phyloP scores from a whole-genome alignment of 2,113 vertebrate species.

The Prietella phreatophila region DNA sequence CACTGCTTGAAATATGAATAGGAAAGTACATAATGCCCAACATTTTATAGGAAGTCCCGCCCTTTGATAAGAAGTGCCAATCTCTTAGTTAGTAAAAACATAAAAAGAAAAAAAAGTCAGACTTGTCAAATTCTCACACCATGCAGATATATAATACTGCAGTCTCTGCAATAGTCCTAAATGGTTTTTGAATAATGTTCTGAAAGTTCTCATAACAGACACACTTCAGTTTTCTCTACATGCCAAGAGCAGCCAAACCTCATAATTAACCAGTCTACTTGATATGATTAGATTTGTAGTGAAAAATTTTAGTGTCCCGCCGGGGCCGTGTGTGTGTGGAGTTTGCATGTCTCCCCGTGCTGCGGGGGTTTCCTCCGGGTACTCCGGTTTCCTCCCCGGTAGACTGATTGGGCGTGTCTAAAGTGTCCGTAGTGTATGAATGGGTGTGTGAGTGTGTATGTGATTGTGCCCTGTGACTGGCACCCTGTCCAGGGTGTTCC shows the following conservation, averaged over 20 bases:
- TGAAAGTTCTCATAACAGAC: not conserved
- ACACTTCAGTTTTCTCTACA: not conserved
- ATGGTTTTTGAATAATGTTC: not conserved
- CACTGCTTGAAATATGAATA: not conserved
- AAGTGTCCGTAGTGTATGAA: too few relatives aligned
- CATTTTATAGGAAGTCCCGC: not conserved
- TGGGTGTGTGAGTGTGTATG: too few relatives aligned
- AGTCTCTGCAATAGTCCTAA: not conserved
- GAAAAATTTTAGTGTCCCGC: not conserved
- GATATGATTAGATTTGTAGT: not conserved
- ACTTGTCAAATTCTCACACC: not conserved
- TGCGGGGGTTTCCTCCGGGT: too few relatives aligned
- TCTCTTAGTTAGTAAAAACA: not conserved
- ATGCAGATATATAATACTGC: not conserved
- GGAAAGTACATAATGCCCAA: not conserved
- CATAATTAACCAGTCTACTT: not conserved
- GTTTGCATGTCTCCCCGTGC: too few relatives aligned
- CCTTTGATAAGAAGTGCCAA: not conserved
- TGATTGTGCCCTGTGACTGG: too few relatives aligned
- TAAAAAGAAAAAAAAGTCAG: not conserved
- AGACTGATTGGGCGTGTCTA: too few relatives aligned
- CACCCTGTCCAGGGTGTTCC: too few relatives aligned
- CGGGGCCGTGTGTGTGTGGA: too few relatives aligned
- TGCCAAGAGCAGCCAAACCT: not conserved
- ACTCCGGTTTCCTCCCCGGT: too few relatives aligned